Percentiles rank a stretch among this genome's conserved stretches.
These are phyloP conservation scores for Psittacara wagleri DNA, from an alignment of 2,113 vertebrate genomes.

Conservation along the genomic window DNA sequence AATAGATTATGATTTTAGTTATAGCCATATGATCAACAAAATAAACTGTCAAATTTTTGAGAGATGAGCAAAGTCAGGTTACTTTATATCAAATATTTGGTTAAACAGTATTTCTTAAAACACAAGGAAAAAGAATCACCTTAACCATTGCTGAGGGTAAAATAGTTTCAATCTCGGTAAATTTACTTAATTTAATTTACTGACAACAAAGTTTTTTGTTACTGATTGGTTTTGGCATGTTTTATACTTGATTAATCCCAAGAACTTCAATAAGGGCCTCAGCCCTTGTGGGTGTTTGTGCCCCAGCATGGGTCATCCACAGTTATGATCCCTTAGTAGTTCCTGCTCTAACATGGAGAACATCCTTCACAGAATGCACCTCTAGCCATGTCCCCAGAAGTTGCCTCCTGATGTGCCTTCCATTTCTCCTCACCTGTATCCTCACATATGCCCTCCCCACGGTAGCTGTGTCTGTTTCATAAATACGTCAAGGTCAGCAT, in stretches of 20 bases:
- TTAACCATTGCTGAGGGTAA: neutral
- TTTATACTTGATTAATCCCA: neutral
- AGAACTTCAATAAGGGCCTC: neutral
- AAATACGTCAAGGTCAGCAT: rapidly evolving
- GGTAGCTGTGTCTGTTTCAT: rapidly evolving
- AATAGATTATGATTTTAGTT: neutral
- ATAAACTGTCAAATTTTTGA: constrained; percentile 1
- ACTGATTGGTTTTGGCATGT: neutral
- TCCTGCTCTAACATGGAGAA: neutral
- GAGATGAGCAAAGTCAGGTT: neutral
- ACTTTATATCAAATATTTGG: neutral
- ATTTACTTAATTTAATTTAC: neutral
- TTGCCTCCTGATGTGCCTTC: rapidly evolving
- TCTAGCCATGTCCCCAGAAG: neutral
- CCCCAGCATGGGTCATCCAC: rapidly evolving
- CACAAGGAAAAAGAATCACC: neutral
- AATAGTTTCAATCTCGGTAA: neutral
- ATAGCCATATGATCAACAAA: constrained; percentile 22
- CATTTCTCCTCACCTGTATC: neutral
- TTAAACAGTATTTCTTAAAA: neutral
- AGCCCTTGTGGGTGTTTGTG: rapidly evolving
- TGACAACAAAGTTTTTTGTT: neutral
- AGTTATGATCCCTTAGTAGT: neutral
- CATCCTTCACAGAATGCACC: neutral
- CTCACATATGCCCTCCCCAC: rapidly evolving